phyloP scores from a whole-genome alignment of 1,140 invertebrate species.

The Aporrectodea caliginosa region DNA sequence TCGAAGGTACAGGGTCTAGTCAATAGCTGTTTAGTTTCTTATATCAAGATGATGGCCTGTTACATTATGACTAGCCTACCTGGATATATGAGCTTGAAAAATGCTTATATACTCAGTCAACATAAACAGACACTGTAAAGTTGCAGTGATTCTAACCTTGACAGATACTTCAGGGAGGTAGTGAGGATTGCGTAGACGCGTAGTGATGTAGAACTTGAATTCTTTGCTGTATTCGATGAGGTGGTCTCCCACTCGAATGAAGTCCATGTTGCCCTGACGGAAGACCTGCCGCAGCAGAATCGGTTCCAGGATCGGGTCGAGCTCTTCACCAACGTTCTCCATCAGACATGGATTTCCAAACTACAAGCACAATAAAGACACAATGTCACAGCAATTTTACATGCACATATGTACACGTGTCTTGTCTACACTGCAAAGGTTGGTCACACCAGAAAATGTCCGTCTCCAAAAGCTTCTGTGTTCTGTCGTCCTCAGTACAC shows the following conservation, averaged over 20 bases:
- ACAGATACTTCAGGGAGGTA: conserved; percentile 56
- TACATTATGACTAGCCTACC: no score
- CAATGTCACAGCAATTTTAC: not conserved
- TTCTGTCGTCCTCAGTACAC: conserved; percentile 35
- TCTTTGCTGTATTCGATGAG: conserved; percentile 54
- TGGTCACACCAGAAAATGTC: not conserved
- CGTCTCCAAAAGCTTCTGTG: conserved; percentile 48
- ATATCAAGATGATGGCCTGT: no score
- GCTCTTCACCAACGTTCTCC: conserved; percentile 55
- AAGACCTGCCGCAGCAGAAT: conserved; percentile 53
- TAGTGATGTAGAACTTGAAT: conserved; percentile 56
- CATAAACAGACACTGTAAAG: not conserved
- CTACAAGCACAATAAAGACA: conserved; percentile 37
- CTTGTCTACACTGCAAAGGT: not conserved
- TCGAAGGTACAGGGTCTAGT: no score
- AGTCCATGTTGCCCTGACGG: conserved; percentile 51
- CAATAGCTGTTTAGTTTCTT: no score
- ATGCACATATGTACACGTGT: not conserved
- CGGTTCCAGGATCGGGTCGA: conserved; percentile 53
- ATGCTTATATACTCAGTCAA: no score
- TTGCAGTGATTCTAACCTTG: no score
- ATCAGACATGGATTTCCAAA: conserved; percentile 56
- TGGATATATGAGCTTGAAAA: no score
- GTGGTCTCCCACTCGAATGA: conserved; percentile 53
- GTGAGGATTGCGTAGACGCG: conserved; percentile 54